Evolutionary conservation across 1,140 invertebrate species (phyloP), one percentile per base, ranked within the genome.

Genomic region (Parapsyche elsis): DNA sequence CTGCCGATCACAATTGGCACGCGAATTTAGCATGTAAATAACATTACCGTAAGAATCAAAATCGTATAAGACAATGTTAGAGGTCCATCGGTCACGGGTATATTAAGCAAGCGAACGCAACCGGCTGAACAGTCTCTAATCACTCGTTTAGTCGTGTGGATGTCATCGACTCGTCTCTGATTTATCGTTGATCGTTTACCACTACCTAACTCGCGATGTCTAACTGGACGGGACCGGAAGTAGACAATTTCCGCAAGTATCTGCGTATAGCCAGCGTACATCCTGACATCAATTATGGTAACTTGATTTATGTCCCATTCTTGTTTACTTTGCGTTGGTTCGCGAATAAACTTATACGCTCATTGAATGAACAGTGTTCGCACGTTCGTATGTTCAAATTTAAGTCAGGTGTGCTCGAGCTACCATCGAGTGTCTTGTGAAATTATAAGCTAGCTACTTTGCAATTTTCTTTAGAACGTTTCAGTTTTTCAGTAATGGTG

Each of bases 271-370:
- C 95, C 0, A 94, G 93, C 26, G 94, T 95, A 0, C 95, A 97
- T 83, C 95, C 95, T 0, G 87, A 95, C 86, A 89, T 95, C 23
- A 90, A 97, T 86, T 97, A 97, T 87, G 91, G 94, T 95, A 87
- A 92, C 67, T 7, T 70, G 45, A 71, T 46, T 44, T 74, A 53
- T 5, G 10, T 53, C 45, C 5, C 12, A 46, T 53, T 53, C 16
- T 5, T 12, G 16, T 53, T 53, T 53, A 53, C 10, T 14, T 14
- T 14, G 49, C 10, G 12, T 14, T 53, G 10, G 10, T 53, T 38
- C 30, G 30, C 49, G 12, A 53, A 53, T 53, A 53, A 53, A 53
- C 10, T 53, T 4, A 12, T 10, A 23, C 21, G 19, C 14, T 21
- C 5, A 10, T 57, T 4, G 1, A 57, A 4, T 38, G 30, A 4